A percentile compares a stretch with the other conserved stretches of the same genome.
These are phyloP conservation scores for Vireo altiloquus DNA, from an alignment of 2,113 vertebrate species.

Conservation along the genomic window DNA sequence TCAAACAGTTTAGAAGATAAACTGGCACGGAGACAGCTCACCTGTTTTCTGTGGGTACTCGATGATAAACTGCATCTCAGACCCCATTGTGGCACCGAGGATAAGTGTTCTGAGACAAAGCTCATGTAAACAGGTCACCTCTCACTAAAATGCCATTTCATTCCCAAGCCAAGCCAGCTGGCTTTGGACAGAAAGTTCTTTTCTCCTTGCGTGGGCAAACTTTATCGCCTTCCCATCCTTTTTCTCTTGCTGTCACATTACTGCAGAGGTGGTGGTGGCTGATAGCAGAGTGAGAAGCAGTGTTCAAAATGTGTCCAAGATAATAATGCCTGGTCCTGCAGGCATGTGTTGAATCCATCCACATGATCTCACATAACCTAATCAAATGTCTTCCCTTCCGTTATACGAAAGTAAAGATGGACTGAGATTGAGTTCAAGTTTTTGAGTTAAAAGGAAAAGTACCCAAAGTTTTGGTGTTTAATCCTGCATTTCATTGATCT, in stretches of 20 bases:
- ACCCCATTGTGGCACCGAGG: slow-evolving; percentile 60
- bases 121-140: slow-evolving; percentile 17
- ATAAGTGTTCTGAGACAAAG: slow-evolving; percentile 2
- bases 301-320: slow-evolving; percentile 76
- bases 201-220: slow-evolving; percentile 75
- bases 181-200: slow-evolving; percentile 73
- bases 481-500: not conserved
- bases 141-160: not conserved
- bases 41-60: slow-evolving; percentile 75
- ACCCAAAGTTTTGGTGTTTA: not conserved
- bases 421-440: not conserved
- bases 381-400: not conserved
- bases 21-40: slow-evolving; percentile 67
- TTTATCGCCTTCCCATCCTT: slow-evolving; percentile 73
- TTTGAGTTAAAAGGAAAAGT: not conserved
- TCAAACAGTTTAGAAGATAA: slow-evolving; percentile 54
- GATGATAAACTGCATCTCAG: slow-evolving; percentile 67
- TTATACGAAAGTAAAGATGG: not conserved
- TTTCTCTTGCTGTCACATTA: slow-evolving; percentile 72
- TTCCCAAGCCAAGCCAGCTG: slow-evolving; percentile 81
- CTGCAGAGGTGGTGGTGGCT: slow-evolving; percentile 70
- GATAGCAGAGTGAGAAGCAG: slow-evolving; percentile 75
- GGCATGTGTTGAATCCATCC: not conserved
- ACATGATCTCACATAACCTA: not conserved
- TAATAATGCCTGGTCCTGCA: slow-evolving; percentile 36